Evolutionary conservation across 1,140 invertebrate species (phyloP).

Genomic region (Trichonephila clavata): DNA sequence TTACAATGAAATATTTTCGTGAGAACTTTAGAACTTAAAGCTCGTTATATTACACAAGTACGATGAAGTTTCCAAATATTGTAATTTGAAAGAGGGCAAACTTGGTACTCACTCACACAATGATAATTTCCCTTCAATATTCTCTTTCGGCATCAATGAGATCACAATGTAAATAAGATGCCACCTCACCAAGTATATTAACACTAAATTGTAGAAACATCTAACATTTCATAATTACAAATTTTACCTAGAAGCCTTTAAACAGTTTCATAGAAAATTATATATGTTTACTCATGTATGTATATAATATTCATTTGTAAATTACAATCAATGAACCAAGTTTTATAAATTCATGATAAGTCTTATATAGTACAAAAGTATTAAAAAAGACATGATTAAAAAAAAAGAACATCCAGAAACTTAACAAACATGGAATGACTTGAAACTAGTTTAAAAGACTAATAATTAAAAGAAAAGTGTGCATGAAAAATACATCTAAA

Average conservation of each 20-base stretch:
- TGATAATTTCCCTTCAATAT: conserved; percentile 47
- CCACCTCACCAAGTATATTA: conserved; percentile 43
- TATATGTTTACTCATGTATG: conserved; percentile 73
- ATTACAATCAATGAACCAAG: conserved; percentile 69
- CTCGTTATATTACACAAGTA: conserved; percentile 42
- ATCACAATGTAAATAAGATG: conserved; percentile 72
- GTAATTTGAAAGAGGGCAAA: conserved; percentile 39
- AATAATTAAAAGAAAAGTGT: background rate
- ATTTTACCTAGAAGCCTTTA: conserved; percentile 66
- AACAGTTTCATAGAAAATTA: conserved; percentile 72
- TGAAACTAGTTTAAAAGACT: background rate
- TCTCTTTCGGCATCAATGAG: conserved; percentile 56
- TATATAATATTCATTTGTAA: conserved; percentile 69
- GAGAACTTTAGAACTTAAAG: conserved; percentile 55
- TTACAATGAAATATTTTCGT: background rate
- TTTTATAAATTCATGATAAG: conserved; percentile 39
- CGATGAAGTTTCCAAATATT: conserved; percentile 27
- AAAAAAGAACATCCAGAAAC: conserved; percentile 30
- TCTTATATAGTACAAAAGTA: conserved; percentile 55
- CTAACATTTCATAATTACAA: conserved; percentile 74
- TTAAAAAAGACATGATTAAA: conserved; percentile 55
- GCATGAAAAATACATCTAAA: conserved; percentile 56
- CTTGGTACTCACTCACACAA: conserved; percentile 2
- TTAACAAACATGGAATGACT: conserved; percentile 74
- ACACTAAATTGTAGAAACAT: conserved; percentile 73